Base-by-base conservation (phyloP, 2,888 invertebrate species). In the Rhamphomyia laevipes region DNA sequence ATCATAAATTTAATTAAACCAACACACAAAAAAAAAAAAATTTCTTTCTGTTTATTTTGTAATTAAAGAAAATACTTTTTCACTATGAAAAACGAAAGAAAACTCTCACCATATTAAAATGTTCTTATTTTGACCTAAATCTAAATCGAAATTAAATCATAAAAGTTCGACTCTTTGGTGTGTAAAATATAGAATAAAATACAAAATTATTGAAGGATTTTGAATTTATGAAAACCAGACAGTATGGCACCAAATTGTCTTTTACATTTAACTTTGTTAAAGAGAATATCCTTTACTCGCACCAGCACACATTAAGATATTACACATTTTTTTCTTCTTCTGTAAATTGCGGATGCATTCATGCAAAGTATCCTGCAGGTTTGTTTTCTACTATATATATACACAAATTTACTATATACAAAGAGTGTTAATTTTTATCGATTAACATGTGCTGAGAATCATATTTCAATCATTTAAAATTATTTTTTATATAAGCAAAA, bases 231-330 rank as follows among this genome's bases (percentile, higher is more conserved):
- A 52, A 53, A 50, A 46, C 57, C 58, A 63, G 63, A 63, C 63
- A 62, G 56, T 57, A 54, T 60, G 63, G 61, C 62, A 59, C 60
- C 62, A 57, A 43, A 55, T 55, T 38, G 21, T 16, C 16, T 35
- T 4, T 35, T 13, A 10, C n/a, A n/a, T n/a, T 35, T n/a, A 30
- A 30, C 4, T 35, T 35, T 42, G 7, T 45, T 45, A 16, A 31
- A 37, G n/a, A 42, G 21, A 12, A 27, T 27, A 27, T 16, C 44
- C 43, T 27, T 31, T 16, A 15, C 4, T 33, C 2, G 35, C 11
- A 13, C 4, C 15, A 1, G 35, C 11, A 13, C 13, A 16, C 18
- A 6, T 33, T 7, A 11, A 27, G 23, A 27, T n/a, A n/a, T n/a
- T n/a, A n/a, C n/a, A n/a, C 7, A 27, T 27, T 27, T 9, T 27